Evolutionary conservation across 2,797 vertebrate species (phyloP).

Genomic region (Chaenodraco wilsoni): DNA sequence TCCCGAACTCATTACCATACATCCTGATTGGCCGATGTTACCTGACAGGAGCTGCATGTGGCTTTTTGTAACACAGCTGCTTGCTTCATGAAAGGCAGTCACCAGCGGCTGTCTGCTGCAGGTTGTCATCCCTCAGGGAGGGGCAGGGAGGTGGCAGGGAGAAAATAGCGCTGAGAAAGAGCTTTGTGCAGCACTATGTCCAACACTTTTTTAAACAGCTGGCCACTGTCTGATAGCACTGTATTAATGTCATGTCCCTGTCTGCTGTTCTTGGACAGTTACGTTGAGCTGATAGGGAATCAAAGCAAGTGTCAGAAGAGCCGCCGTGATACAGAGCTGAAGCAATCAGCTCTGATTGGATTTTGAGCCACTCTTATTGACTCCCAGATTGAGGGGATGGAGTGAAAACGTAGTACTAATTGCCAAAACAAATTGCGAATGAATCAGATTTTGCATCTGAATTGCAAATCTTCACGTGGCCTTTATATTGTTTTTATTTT

Average conservation of each 20-base stretch:
- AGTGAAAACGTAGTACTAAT: slow-evolving; percentile 67
- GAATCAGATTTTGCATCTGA: slow-evolving; percentile 57
- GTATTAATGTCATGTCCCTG: slow-evolving; percentile 65
- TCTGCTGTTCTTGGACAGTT: slow-evolving; percentile 36
- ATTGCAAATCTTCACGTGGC: slow-evolving; percentile 51
- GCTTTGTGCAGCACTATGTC: slow-evolving; percentile 32
- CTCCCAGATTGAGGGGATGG: slow-evolving; percentile 66
- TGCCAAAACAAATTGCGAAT: slow-evolving; percentile 72
- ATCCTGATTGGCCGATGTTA: slow-evolving; percentile 66
- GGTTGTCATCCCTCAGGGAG: slow-evolving; percentile 29
- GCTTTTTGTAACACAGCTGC: slow-evolving; percentile 72
- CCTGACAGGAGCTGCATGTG: slow-evolving; percentile 71
- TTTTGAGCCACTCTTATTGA: slow-evolving; percentile 76
- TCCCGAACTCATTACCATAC: slow-evolving; percentile 67
- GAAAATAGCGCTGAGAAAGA: slow-evolving; percentile 46
- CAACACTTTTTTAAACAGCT: slow-evolving; percentile 24
- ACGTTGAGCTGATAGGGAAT: slow-evolving; percentile 55
- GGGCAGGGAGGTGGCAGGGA: not conserved
- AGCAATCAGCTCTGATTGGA: slow-evolving; percentile 80
- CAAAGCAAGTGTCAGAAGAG: slow-evolving; percentile 55
- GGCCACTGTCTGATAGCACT: slow-evolving; percentile 55
- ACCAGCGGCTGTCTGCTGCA: slow-evolving; percentile 49
- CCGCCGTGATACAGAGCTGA: slow-evolving; percentile 40
- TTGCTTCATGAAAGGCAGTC: slow-evolving; percentile 59
- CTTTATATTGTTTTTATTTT: not conserved